Percentiles rank a stretch among this genome's conserved stretches.
Evolutionary conservation across 2,797 vertebrate species (phyloP).

Genomic region (Sphaeramia orbicularis): DNA sequence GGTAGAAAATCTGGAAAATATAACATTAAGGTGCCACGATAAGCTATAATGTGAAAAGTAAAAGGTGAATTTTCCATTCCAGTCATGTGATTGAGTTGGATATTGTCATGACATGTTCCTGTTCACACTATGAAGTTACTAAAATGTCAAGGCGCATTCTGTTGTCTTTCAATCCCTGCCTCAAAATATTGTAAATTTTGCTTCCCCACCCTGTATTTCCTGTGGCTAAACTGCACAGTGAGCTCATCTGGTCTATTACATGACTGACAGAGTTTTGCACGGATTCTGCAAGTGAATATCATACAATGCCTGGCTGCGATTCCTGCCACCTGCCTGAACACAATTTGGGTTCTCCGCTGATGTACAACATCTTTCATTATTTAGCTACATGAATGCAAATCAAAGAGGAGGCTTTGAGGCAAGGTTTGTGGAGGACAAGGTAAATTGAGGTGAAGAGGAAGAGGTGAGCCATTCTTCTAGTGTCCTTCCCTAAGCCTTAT

Average conservation of each 20-base stretch:
- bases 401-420: conserved; percentile 54
- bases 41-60: no score
- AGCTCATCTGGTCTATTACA: conserved; percentile 20
- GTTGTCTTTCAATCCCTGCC: no score
- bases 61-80: no score
- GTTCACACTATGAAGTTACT: no score
- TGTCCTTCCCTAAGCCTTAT: conserved; percentile 65
- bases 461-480: conserved; percentile 63
- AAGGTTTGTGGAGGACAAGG: conserved; percentile 54
- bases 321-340: conserved; percentile 34
- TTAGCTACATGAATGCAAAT: conserved; percentile 75
- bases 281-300: conserved; percentile 35
- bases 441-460: conserved; percentile 65
- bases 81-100: no score
- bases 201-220: no score
- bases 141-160: no score
- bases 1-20: no score
- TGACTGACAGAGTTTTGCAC: conserved; percentile 37
- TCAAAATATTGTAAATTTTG: no score
- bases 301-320: conserved; percentile 43
- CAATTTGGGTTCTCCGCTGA: conserved; percentile 43
- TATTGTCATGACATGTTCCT: no score
- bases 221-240: conserved; percentile 9
- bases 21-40: no score
- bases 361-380: conserved; percentile 74